These are phyloP conservation scores for Brachyrhaphis roseni DNA, from an alignment of 2,797 vertebrate genomes.

Conservation along the genomic window DNA sequence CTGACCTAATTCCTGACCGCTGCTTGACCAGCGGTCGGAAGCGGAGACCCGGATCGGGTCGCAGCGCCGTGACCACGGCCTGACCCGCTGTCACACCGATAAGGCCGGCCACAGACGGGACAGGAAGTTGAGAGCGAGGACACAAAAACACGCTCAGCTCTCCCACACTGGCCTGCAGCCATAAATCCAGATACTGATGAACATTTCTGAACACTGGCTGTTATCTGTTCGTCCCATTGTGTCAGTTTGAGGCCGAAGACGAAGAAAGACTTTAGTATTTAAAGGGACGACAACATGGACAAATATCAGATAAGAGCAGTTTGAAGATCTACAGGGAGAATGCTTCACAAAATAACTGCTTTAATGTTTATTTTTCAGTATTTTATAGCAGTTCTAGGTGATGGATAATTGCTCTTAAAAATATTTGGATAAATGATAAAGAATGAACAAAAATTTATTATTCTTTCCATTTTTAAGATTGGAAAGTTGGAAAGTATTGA, in stretches of 20 bases:
- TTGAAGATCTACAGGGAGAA: neutral
- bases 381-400: neutral
- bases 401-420: neutral
- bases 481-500: no score
- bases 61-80: conserved; percentile 60
- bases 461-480: no score
- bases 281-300: neutral
- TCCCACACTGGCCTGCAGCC: conserved; percentile 46
- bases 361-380: neutral
- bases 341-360: no score
- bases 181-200: conserved; percentile 56
- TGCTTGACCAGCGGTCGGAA: conserved; percentile 61
- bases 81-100: conserved; percentile 69
- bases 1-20: conserved; percentile 53
- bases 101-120: conserved; percentile 73
- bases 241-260: neutral
- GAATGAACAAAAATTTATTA: no score
- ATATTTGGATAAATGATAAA: no score
- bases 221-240: conserved; percentile 39
- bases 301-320: neutral
- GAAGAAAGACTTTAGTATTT: conserved; percentile 7
- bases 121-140: conserved; percentile 78
- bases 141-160: conserved; percentile 32
- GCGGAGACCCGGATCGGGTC: conserved; percentile 25
- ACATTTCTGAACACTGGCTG: neutral